phyloP scores from a whole-genome alignment of 1,140 invertebrate species.

The Trichonephila clavata region DNA sequence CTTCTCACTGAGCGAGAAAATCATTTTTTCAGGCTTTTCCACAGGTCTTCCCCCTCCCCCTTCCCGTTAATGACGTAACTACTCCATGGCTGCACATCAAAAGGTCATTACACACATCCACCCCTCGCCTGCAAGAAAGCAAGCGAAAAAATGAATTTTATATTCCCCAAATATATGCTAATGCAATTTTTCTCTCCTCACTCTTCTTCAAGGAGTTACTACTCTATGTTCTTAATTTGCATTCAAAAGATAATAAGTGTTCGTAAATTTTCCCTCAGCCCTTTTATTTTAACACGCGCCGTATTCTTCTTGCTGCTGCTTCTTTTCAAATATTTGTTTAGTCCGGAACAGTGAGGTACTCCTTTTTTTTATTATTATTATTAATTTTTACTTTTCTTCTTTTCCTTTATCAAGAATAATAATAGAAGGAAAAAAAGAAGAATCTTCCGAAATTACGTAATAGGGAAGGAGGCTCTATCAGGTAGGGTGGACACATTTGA shows the following conservation, averaged over 20 bases:
- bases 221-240: slow-evolving; percentile 64
- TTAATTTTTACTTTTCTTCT: neutral
- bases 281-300: slow-evolving; percentile 33
- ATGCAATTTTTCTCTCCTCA: slow-evolving; percentile 64
- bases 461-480: slow-evolving; percentile 1
- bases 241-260: slow-evolving; percentile 70
- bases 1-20: neutral
- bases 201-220: neutral
- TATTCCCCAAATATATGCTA: slow-evolving; percentile 69
- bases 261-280: slow-evolving; percentile 37
- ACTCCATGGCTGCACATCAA: slow-evolving; percentile 49
- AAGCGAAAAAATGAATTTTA: slow-evolving; percentile 48
- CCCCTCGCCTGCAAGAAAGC: neutral
- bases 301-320: neutral
- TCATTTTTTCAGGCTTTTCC: slow-evolving; percentile 58
- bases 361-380: neutral
- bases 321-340: slow-evolving; percentile 31
- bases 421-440: neutral
- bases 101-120: slow-evolving; percentile 39
- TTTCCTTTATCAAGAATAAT: neutral
- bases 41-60: neutral
- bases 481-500: slow-evolving; percentile 38
- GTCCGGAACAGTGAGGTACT: neutral
- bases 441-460: neutral
- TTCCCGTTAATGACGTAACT: slow-evolving; percentile 40